Evolutionary conservation across 2,113 vertebrate genomes (phyloP), one percentile per base, ranked within the genome.

Genomic region (Chionodraco myersi): DNA sequence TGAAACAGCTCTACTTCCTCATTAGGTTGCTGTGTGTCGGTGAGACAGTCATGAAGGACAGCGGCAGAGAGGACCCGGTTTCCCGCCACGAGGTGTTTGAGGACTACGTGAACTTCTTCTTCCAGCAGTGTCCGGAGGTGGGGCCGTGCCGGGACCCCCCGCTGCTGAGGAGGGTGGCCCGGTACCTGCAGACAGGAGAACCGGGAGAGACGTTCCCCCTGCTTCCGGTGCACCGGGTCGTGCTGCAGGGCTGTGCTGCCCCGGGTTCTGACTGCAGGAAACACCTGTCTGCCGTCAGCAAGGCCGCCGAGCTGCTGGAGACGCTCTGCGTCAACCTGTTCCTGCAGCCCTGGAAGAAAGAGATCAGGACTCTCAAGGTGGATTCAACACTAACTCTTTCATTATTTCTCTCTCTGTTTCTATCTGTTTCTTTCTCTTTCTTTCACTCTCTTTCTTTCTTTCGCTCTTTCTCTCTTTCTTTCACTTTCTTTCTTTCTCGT

Each of bases 331-430:
- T 95, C 75, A 93, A 95, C 61, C 79, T 94, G 36, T 88, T 91
- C 57, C 79, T 94, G 0, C 94, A 94, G 4, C 94, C 94, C 1
- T 95, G 94, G 94, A 95, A 77, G 86, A 95, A 93, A 59, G 94
- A 95, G 23, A 89, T 95, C 76, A 87, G 67, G 72, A 91, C 87
- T 0, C 57, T 95, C 0, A 95, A 94, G 93, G 94, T 94, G 12
- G 18, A 4, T 5, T 4, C 1, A 36, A 26, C 26, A 26, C 23
- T 26, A 26, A 26, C 23, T 26, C 23, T 26, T 26, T 26, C 26
- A 26, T 26, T 26, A 26, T 26, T 26, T 26, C 26, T 52, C 13
- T 56, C 14, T 54, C 26, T 62, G 15, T 58, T 41, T 34, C 26
- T 26, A 26, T 14, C n/a, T 15, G 65, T 75, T 34, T 51, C 4